Base-by-base conservation (phyloP, 2,113 vertebrate genomes). In the Otolemur garnettii region DNA sequence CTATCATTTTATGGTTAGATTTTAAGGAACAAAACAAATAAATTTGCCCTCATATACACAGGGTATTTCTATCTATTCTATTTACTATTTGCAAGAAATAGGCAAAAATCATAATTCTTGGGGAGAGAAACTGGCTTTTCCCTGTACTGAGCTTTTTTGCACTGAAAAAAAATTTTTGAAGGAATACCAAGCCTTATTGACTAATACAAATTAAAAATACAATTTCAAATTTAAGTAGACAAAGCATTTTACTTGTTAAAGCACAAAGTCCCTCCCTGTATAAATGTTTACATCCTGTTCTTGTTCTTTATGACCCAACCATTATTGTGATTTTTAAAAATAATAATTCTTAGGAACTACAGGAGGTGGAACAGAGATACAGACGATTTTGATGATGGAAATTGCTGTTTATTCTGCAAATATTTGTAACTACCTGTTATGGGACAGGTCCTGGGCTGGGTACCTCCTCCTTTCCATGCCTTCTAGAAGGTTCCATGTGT, bases 251-350 rank as follows among this genome's bases (percentile, higher is more conserved):
- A 68, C 72, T 95, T 86, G 7, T 35, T 78, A 95, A 87, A 92
- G 42, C 10, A 86, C 19, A 82, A 79, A 90, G 13, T 28, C 75
- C 57, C 78, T 91, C 81, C 84, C 78, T 87, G 62, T 80, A 81
- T 83, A 96, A 97, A 94, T 93, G 87, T 94, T 96, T 92, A 84
- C 19, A 91, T 96, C 68, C 93, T 96, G 82, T 88, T 88, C 85
- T 97, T 93, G 33, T 33, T 96, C 69, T 93, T 87, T 94, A 89
- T 38, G 64, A 92, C 13, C 38, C 92, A 72, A 86, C 66, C 78
- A 92, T 74, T 84, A 91, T 62, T 92, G 87, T 90, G 50, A 74
- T 59, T 96, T 83, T 87, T 57, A 28, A 89, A 93, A 91, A 91
- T 80, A 94, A 93, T 64, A 95, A 95, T 90, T 94, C 93, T 92